Conservation (phyloP, 2,113 vertebrate species). For the Lagopus muta region DNA sequence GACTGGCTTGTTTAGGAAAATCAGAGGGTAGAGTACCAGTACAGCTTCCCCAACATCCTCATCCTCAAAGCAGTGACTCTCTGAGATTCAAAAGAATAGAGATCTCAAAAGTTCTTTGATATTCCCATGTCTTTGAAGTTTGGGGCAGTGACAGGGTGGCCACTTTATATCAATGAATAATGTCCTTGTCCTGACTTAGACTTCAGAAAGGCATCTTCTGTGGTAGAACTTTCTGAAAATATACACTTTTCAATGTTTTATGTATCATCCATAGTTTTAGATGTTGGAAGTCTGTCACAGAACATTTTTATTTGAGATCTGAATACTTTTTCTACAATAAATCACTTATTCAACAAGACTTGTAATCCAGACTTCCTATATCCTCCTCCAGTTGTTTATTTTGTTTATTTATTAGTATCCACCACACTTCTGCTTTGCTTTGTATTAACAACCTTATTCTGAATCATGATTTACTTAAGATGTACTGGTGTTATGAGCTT, state of each 20-base stretch:
- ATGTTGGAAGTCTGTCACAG: not conserved
- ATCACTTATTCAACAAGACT: not conserved
- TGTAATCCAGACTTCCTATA: not conserved
- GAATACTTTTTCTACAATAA: not conserved
- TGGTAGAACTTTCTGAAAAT: not conserved
- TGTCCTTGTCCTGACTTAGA: not conserved
- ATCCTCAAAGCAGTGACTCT: not conserved
- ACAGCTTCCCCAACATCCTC: not conserved
- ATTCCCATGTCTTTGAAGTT: constrained; percentile 18
- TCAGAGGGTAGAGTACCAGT: not conserved
- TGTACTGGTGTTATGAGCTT: not conserved
- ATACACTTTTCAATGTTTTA: not conserved
- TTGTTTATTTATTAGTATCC: not conserved
- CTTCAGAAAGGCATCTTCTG: not conserved
- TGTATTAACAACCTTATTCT: not conserved
- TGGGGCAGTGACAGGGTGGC: not conserved
- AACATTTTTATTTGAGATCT: not conserved
- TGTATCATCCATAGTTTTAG: not conserved
- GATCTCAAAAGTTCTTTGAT: constrained; percentile 35
- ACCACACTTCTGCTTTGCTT: not conserved
- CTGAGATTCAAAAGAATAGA: not conserved
- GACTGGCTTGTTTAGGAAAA: not conserved
- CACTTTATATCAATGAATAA: not conserved
- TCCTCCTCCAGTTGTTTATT: not conserved
- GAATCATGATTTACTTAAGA: not conserved